Conservation (phyloP, 2,113 vertebrate species). For the Narcine bancroftii region DNA sequence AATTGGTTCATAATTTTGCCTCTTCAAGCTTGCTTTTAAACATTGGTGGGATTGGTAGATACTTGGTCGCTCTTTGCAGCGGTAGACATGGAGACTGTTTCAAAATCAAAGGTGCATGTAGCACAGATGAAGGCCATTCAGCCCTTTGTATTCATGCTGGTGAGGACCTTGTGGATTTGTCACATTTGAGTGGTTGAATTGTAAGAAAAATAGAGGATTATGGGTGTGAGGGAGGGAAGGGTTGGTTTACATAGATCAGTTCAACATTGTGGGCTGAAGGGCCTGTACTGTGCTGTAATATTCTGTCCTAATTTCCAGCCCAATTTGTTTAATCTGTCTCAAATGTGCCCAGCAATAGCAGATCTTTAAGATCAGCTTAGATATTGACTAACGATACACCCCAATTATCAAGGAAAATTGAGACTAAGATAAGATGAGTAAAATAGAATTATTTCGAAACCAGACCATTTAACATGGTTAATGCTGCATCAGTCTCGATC, state of each 20-base stretch:
- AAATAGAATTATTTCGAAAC: neutral
- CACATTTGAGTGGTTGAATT: too few species aligned
- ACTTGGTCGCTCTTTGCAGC: neutral
- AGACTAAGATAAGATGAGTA: neutral
- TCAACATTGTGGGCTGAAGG: too few species aligned
- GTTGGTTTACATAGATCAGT: too few species aligned
- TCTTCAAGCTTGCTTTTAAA: neutral
- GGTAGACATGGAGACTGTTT: neutral
- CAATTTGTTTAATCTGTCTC: too few species aligned
- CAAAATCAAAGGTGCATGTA: neutral
- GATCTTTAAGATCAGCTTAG: too few species aligned
- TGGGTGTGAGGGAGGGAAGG: too few species aligned
- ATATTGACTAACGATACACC: too few species aligned
- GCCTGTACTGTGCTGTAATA: too few species aligned
- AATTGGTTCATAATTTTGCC: neutral
- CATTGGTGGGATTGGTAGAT: neutral
- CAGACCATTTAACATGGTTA: too few species aligned
- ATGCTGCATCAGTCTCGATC: neutral
- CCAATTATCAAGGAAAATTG: neutral
- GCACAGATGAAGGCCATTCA: too few species aligned
- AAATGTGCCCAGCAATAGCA: neutral
- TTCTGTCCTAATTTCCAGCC: too few species aligned
- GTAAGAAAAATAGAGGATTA: too few species aligned
- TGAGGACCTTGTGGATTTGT: neutral
- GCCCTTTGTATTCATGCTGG: neutral